Conservation (phyloP, 2,888 invertebrate species). For the Chalcosyrphus nemorum region DNA sequence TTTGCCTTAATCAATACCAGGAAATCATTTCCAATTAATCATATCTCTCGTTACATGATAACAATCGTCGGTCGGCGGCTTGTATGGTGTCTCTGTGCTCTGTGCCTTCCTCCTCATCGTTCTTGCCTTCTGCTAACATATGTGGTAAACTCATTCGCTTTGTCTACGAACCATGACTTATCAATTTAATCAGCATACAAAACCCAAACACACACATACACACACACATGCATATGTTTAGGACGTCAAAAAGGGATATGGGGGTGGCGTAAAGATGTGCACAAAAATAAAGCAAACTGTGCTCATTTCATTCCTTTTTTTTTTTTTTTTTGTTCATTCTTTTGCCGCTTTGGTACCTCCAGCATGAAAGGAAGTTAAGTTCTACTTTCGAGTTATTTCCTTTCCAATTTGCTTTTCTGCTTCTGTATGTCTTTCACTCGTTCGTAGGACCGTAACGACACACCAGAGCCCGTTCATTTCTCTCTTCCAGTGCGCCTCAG, state of each 20-base stretch:
- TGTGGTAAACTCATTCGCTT: not conserved
- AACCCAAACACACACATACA: not conserved
- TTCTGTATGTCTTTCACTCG: not conserved
- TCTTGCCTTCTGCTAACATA: not conserved
- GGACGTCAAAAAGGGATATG: not conserved
- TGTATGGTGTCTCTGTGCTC: not conserved
- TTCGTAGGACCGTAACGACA: not conserved
- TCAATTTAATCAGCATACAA: conserved; percentile 17
- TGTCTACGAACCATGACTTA: conserved; percentile 9
- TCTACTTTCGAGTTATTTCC: conserved; percentile 38
- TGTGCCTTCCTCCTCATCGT: not conserved
- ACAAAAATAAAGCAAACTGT: not conserved
- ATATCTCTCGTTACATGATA: not conserved
- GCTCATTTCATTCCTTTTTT: not conserved
- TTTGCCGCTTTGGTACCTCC: not conserved
- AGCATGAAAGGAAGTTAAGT: conserved; percentile 26
- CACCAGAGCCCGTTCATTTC: not conserved
- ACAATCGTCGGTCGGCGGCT: not conserved
- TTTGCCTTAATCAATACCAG: not conserved
- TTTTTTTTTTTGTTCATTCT: not conserved
- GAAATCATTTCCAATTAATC: conserved; percentile 21
- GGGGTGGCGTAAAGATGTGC: not conserved
- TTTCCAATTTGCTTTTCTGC: conserved; percentile 30
- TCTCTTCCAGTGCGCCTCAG: not conserved
- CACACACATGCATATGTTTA: not conserved